Evolutionary conservation across 2,888 invertebrate genomes (phyloP).

Genomic region (Antheraea assamensis): DNA sequence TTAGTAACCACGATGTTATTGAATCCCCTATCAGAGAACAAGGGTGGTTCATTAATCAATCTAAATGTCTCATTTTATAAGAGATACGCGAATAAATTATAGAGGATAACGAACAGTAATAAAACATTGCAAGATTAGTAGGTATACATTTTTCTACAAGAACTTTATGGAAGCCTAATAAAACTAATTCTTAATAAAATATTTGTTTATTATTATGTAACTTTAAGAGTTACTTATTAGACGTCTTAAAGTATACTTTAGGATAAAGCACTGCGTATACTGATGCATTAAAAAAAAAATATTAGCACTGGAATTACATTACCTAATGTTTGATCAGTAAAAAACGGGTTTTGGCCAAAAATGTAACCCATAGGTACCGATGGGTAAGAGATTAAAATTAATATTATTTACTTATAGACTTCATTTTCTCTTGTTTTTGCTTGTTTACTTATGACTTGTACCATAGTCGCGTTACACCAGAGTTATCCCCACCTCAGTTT

Average conservation of each 20-base stretch:
- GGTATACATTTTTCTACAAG: neutral
- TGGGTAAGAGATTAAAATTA: no score
- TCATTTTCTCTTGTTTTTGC: neutral
- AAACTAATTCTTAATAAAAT: neutral
- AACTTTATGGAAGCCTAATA: neutral
- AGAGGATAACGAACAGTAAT: neutral
- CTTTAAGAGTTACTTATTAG: neutral
- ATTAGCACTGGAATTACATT: no score
- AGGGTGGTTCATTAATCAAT: constrained; percentile 75
- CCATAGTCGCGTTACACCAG: constrained; percentile 40
- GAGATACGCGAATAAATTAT: neutral
- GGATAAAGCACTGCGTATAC: no score
- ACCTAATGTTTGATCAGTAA: no score
- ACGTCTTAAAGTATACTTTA: no score
- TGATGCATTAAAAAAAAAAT: no score
- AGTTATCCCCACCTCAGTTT: constrained; percentile 68
- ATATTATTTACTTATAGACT: neutral
- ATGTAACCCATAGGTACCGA: no score
- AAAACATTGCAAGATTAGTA: neutral
- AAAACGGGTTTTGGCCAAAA: no score
- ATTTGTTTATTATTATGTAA: neutral
- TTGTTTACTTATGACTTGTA: constrained; percentile 36
- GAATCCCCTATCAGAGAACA: constrained; percentile 71
- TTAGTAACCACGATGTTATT: constrained; percentile 76
- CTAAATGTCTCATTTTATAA: constrained; percentile 33